Evolutionary conservation across 2,113 vertebrate genomes (phyloP).

Genomic region (Apistogramma diplotaenia): DNA sequence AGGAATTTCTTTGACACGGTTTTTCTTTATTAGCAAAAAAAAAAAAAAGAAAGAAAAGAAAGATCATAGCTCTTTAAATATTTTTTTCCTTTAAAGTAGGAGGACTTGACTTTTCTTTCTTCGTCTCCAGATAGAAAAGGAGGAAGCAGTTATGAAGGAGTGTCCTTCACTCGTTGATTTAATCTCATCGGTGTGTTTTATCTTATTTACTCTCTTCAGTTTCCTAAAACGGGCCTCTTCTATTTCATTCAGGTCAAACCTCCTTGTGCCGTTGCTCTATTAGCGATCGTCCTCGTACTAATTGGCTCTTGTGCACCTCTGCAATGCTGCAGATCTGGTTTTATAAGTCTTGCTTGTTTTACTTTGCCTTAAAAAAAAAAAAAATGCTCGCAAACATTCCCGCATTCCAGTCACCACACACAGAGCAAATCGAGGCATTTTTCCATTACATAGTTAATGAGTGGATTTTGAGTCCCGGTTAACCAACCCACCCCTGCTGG

Average conservation of each 20-base stretch:
- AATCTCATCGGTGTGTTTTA: conserved; percentile 24
- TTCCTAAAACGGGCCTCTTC: not conserved
- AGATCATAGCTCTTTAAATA: conserved; percentile 68
- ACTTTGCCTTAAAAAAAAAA: conserved; percentile 50
- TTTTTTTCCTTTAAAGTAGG: conserved; percentile 46
- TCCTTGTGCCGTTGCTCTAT: conserved; percentile 47
- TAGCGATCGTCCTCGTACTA: conserved; percentile 23
- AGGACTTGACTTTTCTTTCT: conserved; percentile 25
- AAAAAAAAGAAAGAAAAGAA: conserved; percentile 15
- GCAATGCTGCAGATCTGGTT: conserved; percentile 23
- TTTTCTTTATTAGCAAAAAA: conserved; percentile 56
- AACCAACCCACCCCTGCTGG: conserved; percentile 67
- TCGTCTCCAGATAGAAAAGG: conserved; percentile 61
- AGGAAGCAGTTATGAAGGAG: conserved; percentile 71
- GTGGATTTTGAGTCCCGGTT: conserved; percentile 48
- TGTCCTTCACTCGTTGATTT: conserved; percentile 58
- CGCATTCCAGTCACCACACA: conserved; percentile 66
- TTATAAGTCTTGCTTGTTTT: conserved; percentile 63
- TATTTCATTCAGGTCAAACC: conserved; percentile 23
- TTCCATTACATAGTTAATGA: conserved; percentile 82
- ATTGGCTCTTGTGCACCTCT: conserved; percentile 12
- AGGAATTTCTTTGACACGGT: conserved; percentile 51
- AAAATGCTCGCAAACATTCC: conserved; percentile 56
- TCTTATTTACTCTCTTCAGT: conserved; percentile 5
- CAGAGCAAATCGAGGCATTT: conserved; percentile 69